Evolutionary conservation across 2,888 invertebrate genomes (phyloP).

Genomic region (Drosophila neonasuta): DNA sequence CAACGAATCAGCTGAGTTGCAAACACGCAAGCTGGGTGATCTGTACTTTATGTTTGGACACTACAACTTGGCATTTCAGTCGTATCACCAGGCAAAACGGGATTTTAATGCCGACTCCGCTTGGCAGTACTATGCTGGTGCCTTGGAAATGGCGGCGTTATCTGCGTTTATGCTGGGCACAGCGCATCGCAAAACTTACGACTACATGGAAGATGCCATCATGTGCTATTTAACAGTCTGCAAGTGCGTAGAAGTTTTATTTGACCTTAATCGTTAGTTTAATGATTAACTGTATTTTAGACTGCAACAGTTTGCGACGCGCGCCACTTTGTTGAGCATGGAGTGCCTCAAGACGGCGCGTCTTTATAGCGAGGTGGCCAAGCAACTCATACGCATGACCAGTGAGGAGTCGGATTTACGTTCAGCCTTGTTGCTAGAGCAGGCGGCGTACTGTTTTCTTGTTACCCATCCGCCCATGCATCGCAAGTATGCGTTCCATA

Average conservation of each 20-base stretch:
- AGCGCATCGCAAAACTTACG: constrained; percentile 89
- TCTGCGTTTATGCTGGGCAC: constrained; percentile 95
- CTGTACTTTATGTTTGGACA: constrained; percentile 98
- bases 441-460: constrained; percentile 96
- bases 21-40: constrained; percentile 95
- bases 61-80: constrained; percentile 92
- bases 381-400: constrained; percentile 96
- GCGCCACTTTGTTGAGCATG: constrained; percentile 94
- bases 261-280: background rate
- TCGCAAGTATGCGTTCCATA: constrained; percentile 97
- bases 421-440: constrained; percentile 96
- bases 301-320: constrained; percentile 94
- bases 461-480: constrained; percentile 86
- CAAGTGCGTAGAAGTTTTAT: constrained; percentile 84
- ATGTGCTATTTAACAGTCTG: constrained; percentile 94
- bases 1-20: constrained; percentile 93
- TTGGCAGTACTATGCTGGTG: constrained; percentile 98
- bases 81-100: constrained; percentile 97
- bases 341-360: constrained; percentile 92
- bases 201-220: constrained; percentile 97
- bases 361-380: constrained; percentile 95
- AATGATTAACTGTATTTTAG: constrained; percentile 82
- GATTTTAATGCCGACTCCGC: constrained; percentile 98
- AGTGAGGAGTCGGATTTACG: constrained; percentile 98
- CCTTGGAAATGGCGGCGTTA: constrained; percentile 97